Percentiles rank a stretch among this genome's conserved stretches.
Conservation (phyloP, 2,797 vertebrate genomes). For the Acipenser oxyrinchus region DNA sequence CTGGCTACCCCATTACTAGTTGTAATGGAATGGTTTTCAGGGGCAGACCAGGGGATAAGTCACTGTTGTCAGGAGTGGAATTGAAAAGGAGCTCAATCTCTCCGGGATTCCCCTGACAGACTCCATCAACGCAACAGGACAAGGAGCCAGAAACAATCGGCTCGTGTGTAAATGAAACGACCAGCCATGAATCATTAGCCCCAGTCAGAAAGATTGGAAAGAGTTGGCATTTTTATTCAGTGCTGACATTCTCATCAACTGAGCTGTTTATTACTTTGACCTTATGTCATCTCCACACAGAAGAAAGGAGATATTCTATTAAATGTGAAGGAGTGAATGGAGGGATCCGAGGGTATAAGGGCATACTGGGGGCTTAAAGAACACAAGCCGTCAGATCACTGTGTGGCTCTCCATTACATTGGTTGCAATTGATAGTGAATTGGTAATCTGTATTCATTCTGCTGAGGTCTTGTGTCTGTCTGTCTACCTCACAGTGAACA, state of each 20-base stretch:
- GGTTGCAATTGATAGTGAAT: too few relatives aligned
- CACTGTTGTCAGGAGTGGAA: background rate
- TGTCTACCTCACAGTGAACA: too few relatives aligned
- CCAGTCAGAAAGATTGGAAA: background rate
- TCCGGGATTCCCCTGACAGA: background rate
- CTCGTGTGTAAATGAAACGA: background rate
- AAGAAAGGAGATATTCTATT: constrained; percentile 6
- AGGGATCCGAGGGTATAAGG: background rate
- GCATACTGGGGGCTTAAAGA: too few relatives aligned
- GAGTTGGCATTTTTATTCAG: constrained; percentile 15
- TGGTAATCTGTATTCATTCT: too few relatives aligned
- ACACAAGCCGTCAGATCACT: too few relatives aligned
- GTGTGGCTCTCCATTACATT: too few relatives aligned
- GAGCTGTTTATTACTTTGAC: constrained; percentile 16
- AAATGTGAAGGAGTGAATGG: constrained; percentile 13
- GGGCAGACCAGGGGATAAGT: background rate
- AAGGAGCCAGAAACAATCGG: background rate
- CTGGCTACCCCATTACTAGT: background rate
- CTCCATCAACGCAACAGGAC: background rate
- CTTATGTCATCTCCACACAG: constrained; percentile 12
- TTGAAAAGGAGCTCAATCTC: background rate
- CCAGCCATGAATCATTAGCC: background rate
- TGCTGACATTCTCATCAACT: constrained; percentile 8
- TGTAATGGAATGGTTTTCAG: background rate
- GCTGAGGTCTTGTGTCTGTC: too few relatives aligned